These are phyloP conservation scores for Acanthochromis polyacanthus DNA, from an alignment of 2,113 vertebrate genomes.

Conservation along the genomic window DNA sequence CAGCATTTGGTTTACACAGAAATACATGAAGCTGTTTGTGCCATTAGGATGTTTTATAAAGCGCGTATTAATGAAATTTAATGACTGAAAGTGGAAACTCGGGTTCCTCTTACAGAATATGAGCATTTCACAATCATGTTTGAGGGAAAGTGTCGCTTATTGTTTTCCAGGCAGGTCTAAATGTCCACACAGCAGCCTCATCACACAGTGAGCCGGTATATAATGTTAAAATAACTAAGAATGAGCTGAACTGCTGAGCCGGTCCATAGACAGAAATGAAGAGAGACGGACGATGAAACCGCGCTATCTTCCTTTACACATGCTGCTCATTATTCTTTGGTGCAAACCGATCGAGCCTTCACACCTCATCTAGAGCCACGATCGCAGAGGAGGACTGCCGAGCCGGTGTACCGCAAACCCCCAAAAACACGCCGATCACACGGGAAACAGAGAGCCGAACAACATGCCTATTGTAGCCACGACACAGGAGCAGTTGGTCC, in stretches of 20 bases:
- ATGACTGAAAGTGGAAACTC: background rate
- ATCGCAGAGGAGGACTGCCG: slow-evolving; percentile 32
- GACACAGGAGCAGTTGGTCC: slow-evolving; percentile 32
- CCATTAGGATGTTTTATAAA: slow-evolving; percentile 32
- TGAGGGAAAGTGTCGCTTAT: slow-evolving; percentile 13
- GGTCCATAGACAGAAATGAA: slow-evolving; percentile 56
- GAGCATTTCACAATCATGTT: slow-evolving; percentile 1
- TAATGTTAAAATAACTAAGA: background rate
- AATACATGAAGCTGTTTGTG: slow-evolving; percentile 8
- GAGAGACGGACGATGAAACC: slow-evolving; percentile 54
- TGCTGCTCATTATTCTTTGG: slow-evolving; percentile 71
- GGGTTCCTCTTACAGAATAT: slow-evolving; percentile 2
- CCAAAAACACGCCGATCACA: slow-evolving; percentile 22
- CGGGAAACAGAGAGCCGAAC: slow-evolving; percentile 16
- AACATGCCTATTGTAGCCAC: slow-evolving; percentile 51
- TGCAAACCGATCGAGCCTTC: slow-evolving; percentile 75
- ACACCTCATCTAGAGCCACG: slow-evolving; percentile 41
- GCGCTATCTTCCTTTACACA: slow-evolving; percentile 38
- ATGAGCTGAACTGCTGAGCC: slow-evolving; percentile 44
- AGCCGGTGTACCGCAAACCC: slow-evolving; percentile 9
- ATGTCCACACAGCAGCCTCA: background rate
- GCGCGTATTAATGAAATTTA: slow-evolving; percentile 28
- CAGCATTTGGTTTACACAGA: slow-evolving; percentile 46
- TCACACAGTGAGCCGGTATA: background rate
- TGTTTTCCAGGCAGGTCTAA: slow-evolving; percentile 16